Evolutionary conservation across 1,140 invertebrate genomes (phyloP).

Genomic region (Aphelenchoides besseyi): DNA sequence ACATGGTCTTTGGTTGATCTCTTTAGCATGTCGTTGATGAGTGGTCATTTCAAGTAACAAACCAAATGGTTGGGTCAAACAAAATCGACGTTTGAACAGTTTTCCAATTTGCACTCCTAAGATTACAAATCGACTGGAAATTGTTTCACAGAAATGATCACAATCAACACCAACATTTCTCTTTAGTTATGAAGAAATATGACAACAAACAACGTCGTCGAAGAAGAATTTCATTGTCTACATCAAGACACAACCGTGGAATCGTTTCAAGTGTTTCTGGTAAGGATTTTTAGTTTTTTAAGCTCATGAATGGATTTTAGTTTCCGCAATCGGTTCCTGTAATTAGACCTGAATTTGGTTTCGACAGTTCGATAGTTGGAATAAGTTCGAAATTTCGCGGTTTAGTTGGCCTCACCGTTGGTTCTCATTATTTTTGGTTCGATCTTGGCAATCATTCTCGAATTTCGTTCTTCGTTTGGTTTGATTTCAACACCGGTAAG

Average conservation of each 20-base stretch:
- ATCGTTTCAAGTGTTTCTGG: background rate
- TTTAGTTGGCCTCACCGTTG: background rate
- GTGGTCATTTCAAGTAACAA: no score
- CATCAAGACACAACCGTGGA: background rate
- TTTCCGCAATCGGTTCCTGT: background rate
- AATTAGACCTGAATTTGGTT: background rate
- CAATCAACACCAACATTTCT: no score
- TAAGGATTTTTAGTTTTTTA: background rate
- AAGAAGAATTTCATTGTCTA: background rate
- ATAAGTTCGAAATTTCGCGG: background rate
- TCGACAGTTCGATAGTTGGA: background rate
- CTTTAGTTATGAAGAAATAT: no score
- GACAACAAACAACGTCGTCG: no score
- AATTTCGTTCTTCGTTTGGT: background rate
- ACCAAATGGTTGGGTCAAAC: no score
- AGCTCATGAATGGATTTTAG: no score
- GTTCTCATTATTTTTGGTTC: background rate
- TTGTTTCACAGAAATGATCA: background rate
- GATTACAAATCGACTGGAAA: background rate
- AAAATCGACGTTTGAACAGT: no score
- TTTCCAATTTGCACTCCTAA: no score
- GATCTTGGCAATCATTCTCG: background rate
- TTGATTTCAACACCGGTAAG: background rate
- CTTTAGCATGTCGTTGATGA: background rate
- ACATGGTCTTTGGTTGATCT: background rate